Base-by-base conservation (phyloP, 1,140 invertebrate genomes). In the Micrasema longulum region DNA sequence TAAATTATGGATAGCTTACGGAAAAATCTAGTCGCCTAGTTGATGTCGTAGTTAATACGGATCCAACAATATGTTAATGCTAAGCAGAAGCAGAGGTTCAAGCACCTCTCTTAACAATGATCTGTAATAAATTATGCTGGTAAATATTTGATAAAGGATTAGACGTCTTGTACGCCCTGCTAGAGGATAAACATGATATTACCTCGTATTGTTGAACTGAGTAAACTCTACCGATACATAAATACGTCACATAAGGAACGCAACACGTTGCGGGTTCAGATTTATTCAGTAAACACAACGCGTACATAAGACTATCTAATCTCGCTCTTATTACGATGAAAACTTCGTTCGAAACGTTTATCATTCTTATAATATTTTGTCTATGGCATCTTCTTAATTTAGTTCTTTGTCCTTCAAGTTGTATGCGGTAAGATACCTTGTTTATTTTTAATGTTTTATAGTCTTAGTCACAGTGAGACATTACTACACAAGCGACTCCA, bases 251-350 rank as follows among this genome's bases (percentile, higher is more conserved):
- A 31, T 31, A 31, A 31, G 26, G 26, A 31, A 31, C 26, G 7
- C 7, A 31, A 31, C 26, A 31, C 7, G 26, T 7, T 31, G 26
- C 52, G 26, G 26, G 14, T 55, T 55, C 52, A 55, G 52, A 55
- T 31, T 60, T 38, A 41, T 41, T 60, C 35, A 12, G 55, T 60
- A 38, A 60, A 60, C 36, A 60, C n/a, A 20, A 35, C 52, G 52
- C 7, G n/a, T 41, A 7, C 41, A 60, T 41, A n/a, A n/a, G n/a
- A n/a, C n/a, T n/a, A n/a, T n/a, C n/a, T n/a, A n/a, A n/a, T n/a
- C n/a, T 60, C 55, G 16, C 18, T 41, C 36, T 41, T 22, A 60
- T 60, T 41, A 60, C 55, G 36, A 41, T 60, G 14, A 38, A 36
- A 41, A 22, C 55, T 18, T n/a, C 55, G 22, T 60, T 60, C 16